Percentiles rank a stretch among this genome's conserved stretches.
These are phyloP conservation scores for Lithobates pipiens DNA, from an alignment of 2,797 vertebrate species.

Conservation along the genomic window DNA sequence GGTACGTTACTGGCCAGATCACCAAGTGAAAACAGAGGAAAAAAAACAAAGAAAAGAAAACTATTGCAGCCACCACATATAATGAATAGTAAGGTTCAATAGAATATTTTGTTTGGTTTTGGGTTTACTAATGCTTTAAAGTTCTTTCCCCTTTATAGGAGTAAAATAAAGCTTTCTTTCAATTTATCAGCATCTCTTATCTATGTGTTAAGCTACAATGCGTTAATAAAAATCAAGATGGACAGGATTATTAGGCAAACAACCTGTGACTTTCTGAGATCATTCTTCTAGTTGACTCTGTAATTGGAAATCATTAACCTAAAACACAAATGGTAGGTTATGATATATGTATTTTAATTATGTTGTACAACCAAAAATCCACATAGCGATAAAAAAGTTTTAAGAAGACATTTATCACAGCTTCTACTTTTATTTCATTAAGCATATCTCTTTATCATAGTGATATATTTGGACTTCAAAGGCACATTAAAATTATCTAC, in stretches of 20 bases:
- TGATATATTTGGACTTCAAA: constrained; percentile 82
- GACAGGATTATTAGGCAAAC: constrained; percentile 20
- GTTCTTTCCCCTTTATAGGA: too few species aligned
- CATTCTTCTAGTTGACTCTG: constrained; percentile 67
- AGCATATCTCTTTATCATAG: constrained; percentile 75
- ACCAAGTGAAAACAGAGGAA: too few species aligned
- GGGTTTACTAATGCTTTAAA: too few species aligned
- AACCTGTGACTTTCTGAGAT: background rate
- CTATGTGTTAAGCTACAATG: constrained; percentile 7
- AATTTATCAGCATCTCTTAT: background rate
- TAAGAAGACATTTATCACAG: constrained; percentile 80
- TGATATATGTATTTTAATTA: constrained; percentile 78
- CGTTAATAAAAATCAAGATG: constrained; percentile 31
- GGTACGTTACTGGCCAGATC: too few species aligned
- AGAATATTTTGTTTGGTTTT: too few species aligned
- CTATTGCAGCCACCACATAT: too few species aligned
- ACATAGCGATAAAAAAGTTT: constrained; percentile 77
- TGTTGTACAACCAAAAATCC: constrained; percentile 74
- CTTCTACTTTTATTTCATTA: constrained; percentile 78
- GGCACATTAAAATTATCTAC: constrained; percentile 72
- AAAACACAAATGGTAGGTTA: constrained; percentile 76
- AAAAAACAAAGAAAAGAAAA: too few species aligned
- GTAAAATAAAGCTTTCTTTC: too few species aligned
- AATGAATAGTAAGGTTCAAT: too few species aligned
- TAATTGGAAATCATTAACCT: constrained; percentile 73